Base-by-base conservation (phyloP, 2,888 invertebrate genomes). In the Latheticus oryzae region DNA sequence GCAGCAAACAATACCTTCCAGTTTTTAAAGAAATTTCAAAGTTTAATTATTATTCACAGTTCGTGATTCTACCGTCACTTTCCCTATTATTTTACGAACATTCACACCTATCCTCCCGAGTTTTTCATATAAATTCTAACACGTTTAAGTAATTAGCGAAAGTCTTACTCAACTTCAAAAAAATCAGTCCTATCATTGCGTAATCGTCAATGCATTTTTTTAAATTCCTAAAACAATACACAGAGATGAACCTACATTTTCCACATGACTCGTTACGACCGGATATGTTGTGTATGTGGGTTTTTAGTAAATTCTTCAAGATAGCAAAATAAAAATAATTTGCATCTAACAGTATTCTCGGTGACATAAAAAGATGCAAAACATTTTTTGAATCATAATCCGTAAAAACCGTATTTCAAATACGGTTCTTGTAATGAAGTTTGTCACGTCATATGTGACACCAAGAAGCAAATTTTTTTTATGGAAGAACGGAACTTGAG, bases 31-130 rank as follows among this genome's bases (percentile, higher is more conserved):
- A 52, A 52, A 52, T 52, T 52, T 52, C 38, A 23, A 24, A 33
- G 13, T 42, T 52, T 42, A 32, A 42, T 50, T 38, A 52, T 42
- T 30, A 42, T 52, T 52, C 42, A 52, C 52, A 52, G 32, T 52
- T 52, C 42, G 16, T 52, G 42, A 19, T 32, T 52, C 33, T 21
- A 17, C n/a, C 45, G 45, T 13, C 51, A 52, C 52, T 52, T 52
- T 52, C 52, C 26, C 42, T 35, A 52, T 52, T 52, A 42, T 52
- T 52, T 38, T 50, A 16, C 19, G 19, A 28, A 11, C 40, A 15
- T 32, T 40, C 28, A 32, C 30, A 21, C 21, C 11, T 38, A 37
- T 28, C n/a, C 17, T 24, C n/a, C 5, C 15, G 11, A 8, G 38
- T 35, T 35, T 51, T 51, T 38, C 32, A 38, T 24, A 11, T 28